These are phyloP conservation scores for Cryptosula pallasiana DNA, from an alignment of 2,888 invertebrate species.

Conservation along the genomic window DNA sequence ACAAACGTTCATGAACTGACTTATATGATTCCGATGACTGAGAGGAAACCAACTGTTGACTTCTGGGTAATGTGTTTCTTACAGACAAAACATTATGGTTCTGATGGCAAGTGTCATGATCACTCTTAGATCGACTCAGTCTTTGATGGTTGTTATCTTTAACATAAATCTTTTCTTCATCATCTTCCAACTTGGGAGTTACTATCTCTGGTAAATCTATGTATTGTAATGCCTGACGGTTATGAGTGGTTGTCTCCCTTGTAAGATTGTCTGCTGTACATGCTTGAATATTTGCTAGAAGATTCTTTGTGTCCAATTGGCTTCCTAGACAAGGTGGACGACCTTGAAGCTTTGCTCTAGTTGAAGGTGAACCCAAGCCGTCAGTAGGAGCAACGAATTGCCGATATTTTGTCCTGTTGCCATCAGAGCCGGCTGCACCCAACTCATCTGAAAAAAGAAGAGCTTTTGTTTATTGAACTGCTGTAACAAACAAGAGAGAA, in stretches of 20 bases:
- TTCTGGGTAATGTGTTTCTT: not conserved
- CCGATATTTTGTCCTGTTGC: no score
- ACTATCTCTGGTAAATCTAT: no score
- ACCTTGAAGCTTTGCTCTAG: not conserved
- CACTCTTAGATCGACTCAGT: not conserved
- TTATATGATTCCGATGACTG: not conserved
- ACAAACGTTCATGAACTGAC: not conserved
- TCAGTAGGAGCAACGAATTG: no score
- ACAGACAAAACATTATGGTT: not conserved
- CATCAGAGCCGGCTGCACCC: no score
- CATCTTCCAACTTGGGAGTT: not conserved
- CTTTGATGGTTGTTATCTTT: not conserved
- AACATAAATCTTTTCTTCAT: not conserved
- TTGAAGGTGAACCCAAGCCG: no score
- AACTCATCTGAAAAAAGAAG: no score
- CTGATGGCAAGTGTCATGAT: not conserved
- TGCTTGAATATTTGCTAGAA: not conserved
- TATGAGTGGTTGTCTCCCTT: not conserved
- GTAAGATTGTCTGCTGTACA: not conserved
- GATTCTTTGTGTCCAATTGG: not conserved
- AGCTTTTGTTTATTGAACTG: no score
- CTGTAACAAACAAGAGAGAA: no score
- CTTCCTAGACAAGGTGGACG: not conserved
- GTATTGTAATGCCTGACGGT: not conserved
- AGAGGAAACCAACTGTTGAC: not conserved